Conservation (phyloP, 1,140 invertebrate genomes). For the Drosophila azteca region DNA sequence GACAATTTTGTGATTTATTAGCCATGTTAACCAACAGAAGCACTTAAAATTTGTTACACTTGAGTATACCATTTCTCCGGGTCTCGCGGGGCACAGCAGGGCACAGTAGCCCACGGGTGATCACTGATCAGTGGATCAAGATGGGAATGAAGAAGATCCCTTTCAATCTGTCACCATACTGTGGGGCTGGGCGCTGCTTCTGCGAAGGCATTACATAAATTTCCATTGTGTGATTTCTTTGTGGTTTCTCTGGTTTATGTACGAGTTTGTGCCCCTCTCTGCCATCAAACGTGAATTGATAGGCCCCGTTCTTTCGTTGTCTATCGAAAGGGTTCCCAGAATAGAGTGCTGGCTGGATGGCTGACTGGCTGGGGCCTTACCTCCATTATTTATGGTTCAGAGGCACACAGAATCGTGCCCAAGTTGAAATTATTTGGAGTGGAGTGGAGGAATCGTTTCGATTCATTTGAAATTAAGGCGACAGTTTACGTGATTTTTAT, state of each 20-base stretch:
- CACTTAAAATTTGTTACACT: slow-evolving; percentile 59
- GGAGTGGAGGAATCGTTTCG: slow-evolving; percentile 33
- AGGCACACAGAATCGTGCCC: slow-evolving; percentile 64
- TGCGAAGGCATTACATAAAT: slow-evolving; percentile 78
- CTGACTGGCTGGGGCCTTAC: slow-evolving; percentile 7
- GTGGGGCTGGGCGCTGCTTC: slow-evolving; percentile 31
- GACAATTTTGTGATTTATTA: slow-evolving; percentile 61
- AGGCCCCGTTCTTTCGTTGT: slow-evolving; percentile 25
- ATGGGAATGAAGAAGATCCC: slow-evolving; percentile 36
- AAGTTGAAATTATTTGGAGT: slow-evolving; percentile 67
- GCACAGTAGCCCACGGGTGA: slow-evolving; percentile 38
- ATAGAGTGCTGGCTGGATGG: slow-evolving; percentile 41
- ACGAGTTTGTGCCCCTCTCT: slow-evolving; percentile 9
- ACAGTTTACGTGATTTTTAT: slow-evolving; percentile 79
- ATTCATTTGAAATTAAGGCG: slow-evolving; percentile 76
- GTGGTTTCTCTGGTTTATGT: slow-evolving; percentile 60
- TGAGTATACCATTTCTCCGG: slow-evolving; percentile 19
- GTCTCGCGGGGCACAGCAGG: slow-evolving; percentile 13
- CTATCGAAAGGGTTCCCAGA: slow-evolving; percentile 64
- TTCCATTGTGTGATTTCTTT: slow-evolving; percentile 63
- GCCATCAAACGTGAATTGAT: slow-evolving; percentile 72
- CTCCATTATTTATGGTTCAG: slow-evolving; percentile 66
- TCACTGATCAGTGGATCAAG: slow-evolving; percentile 8
- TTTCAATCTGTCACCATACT: slow-evolving; percentile 19
- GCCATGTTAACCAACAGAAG: slow-evolving; percentile 57